Evolutionary conservation across 2,113 vertebrate genomes (phyloP), one percentile per base, ranked within the genome.

Genomic region (Chamaetylas fuelleborni): DNA sequence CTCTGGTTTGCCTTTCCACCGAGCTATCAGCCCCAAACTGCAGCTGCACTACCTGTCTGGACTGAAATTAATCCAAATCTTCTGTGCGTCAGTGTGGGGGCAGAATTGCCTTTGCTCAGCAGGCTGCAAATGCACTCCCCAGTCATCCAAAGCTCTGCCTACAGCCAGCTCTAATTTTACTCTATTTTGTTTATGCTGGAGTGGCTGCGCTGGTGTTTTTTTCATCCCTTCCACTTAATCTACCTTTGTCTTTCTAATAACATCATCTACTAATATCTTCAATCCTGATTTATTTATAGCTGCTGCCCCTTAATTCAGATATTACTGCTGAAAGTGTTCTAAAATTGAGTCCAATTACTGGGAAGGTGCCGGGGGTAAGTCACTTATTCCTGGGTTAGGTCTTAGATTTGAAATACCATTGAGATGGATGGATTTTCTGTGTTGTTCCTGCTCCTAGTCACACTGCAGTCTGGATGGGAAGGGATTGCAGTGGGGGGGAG

Each of bases 61-160:
- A 50, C 67, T 88, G 79, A 87, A 95, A 95, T 85, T 50, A 81
- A 80, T 73, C 78, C 88, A 92, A 73, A 78, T 81, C 48, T 74
- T 69, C 64, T n/a, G 50, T 89, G 81, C 43, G 28, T 96, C 95
- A 92, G 40, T 86, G 76, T 86, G 76, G 92, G 82, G 81, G 81
- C 65, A 93, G 69, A 66, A 64, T 19, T 85, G 87, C 74, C 58
- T 88, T 67, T 92, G 86, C 90, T 76, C 61, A 82, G 93, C 80
- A 73, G 91, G 86, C 67, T 90, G 81, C 93, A 91, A 86, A 87
- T 91, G 60, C 81, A 80, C 92, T 93, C 88, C 71, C 80, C 93
- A 93, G 77, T 87, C 85, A 93, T 81, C 93, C 95, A 91, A 34
- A 95, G 47, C 70, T 92, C 92, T 93, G 96, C 93, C 86, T 64